Evolutionary conservation across 1,140 invertebrate species (phyloP).

Genomic region (Globodera rostochiensis): DNA sequence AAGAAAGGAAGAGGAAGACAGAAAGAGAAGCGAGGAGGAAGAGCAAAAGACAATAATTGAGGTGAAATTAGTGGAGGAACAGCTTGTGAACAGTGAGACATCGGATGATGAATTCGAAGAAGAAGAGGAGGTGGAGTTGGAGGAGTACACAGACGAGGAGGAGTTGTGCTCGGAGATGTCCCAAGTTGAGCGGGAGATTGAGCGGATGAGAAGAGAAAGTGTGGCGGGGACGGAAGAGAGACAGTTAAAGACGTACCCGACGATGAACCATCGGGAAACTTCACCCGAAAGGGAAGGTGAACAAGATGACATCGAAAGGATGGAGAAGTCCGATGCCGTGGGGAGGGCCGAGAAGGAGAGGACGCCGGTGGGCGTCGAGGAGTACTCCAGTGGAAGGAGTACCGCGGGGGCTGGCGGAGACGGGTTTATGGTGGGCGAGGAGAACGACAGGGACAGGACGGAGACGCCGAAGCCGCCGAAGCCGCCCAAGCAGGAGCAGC

Average conservation of each 20-base stretch:
- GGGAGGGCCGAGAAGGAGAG: background rate
- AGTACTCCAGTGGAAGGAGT: background rate
- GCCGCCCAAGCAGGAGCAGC: background rate
- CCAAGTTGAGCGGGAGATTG: constrained; percentile 23
- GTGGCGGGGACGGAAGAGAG: background rate
- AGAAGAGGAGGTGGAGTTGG: constrained; percentile 9
- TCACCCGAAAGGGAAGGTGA: constrained; percentile 21
- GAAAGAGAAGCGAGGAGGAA: background rate
- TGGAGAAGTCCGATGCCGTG: background rate
- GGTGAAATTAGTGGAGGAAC: background rate
- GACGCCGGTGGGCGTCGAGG: background rate
- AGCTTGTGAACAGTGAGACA: constrained; percentile 26
- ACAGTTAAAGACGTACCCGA: background rate
- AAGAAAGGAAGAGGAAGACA: background rate
- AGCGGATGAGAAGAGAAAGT: constrained; percentile 23
- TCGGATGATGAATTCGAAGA: constrained; percentile 19
- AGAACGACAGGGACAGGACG: background rate
- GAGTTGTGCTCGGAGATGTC: constrained; percentile 25
- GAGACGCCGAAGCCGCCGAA: background rate
- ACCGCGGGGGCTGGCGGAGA: background rate
- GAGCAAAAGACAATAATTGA: too few species aligned
- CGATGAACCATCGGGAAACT: background rate
- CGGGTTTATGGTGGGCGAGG: background rate
- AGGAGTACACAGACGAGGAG: constrained; percentile 2
- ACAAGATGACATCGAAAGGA: background rate